A percentile compares a stretch with the other conserved stretches of the same genome.
These are phyloP conservation scores for Dasyprocta punctata DNA, from an alignment of 2,113 vertebrate species.

Conservation along the genomic window DNA sequence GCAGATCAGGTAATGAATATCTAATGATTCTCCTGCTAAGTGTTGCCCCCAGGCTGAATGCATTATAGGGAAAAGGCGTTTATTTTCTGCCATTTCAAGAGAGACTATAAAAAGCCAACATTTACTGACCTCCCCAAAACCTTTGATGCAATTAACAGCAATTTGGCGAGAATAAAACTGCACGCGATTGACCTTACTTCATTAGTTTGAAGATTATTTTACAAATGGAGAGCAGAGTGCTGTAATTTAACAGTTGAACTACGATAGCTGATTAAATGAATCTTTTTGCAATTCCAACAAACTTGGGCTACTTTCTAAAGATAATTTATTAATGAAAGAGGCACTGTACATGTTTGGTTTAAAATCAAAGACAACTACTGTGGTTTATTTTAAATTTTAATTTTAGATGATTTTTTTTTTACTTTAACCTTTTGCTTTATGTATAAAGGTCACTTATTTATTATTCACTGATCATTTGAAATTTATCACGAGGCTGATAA, in stretches of 20 bases:
- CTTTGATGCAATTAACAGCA: constrained; percentile 81
- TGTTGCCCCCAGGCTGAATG: background rate
- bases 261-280: constrained; percentile 81
- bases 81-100: constrained; percentile 70
- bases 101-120: constrained; percentile 60
- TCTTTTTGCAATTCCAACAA: constrained; percentile 81
- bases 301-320: constrained; percentile 75
- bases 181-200: constrained; percentile 81
- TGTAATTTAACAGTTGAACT: constrained; percentile 83
- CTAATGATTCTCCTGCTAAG: fast-evolving
- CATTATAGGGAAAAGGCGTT: background rate
- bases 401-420: constrained; percentile 70
- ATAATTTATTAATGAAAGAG: constrained; percentile 76
- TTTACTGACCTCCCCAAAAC: constrained; percentile 75
- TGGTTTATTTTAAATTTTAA: constrained; percentile 61
- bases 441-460: constrained; percentile 52
- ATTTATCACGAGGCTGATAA: background rate
- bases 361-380: constrained; percentile 71
- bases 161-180: constrained; percentile 77
- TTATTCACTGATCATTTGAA: constrained; percentile 15
- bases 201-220: constrained; percentile 83
- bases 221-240: constrained; percentile 83
- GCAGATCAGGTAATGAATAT: background rate
- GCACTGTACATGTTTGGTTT: constrained; percentile 53
- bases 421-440: constrained; percentile 73